Percentiles rank a stretch among this genome's conserved stretches.
Evolutionary conservation across 2,888 invertebrate genomes (phyloP).

Genomic region (Drosophila planitibia): DNA sequence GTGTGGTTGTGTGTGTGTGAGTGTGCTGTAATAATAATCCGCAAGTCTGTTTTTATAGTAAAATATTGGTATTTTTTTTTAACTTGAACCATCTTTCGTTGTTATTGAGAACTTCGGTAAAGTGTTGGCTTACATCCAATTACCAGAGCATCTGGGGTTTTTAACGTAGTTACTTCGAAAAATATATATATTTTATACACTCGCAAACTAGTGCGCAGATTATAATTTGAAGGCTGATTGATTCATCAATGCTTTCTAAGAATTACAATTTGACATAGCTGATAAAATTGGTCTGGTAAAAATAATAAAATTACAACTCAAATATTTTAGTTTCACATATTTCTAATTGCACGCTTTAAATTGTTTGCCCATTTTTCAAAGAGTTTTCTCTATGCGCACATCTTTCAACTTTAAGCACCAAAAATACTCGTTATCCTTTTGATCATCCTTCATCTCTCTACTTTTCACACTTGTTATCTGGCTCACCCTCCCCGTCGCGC

Average conservation of each 20-base stretch:
- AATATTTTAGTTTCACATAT: not conserved
- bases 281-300: not conserved
- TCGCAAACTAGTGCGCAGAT: not conserved
- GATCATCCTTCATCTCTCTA: constrained; percentile 21
- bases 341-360: not conserved
- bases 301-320: not conserved
- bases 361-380: not conserved
- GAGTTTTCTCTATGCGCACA: not conserved
- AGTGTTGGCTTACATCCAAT: constrained; percentile 15
- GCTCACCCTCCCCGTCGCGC: not conserved
- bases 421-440: constrained; percentile 2
- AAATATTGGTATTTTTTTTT: not conserved
- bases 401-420: constrained; percentile 3
- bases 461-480: constrained; percentile 5
- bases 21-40: constrained; percentile 3
- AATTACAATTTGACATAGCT: not conserved
- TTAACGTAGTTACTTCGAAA: not conserved
- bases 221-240: not conserved
- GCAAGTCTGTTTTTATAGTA: not conserved
- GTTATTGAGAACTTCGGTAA: constrained; percentile 4
- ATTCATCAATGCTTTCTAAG: not conserved
- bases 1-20: too few species aligned
- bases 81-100: not conserved
- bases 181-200: not conserved
- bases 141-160: not conserved